A percentile compares a stretch with the other conserved stretches of the same genome.
Conservation (phyloP, 2,888 invertebrate species). For the Eupithecia vulgata region DNA sequence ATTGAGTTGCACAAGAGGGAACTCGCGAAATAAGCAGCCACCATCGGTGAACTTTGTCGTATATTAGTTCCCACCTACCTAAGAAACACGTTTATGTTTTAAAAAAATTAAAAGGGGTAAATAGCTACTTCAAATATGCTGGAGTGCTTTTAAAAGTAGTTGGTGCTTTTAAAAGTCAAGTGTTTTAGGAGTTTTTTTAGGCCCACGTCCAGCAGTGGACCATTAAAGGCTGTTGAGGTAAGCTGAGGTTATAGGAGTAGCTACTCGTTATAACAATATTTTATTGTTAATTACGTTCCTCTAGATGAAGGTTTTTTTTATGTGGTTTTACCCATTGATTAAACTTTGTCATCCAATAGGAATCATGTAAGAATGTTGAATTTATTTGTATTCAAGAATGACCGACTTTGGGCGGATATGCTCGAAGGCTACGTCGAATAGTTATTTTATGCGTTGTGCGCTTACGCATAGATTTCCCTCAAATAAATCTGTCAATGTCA, state of each 20-base stretch:
- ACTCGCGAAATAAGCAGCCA: neutral
- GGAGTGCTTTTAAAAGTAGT: no score
- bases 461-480: slow-evolving; percentile 23
- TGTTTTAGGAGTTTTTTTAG: no score
- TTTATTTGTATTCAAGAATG: slow-evolving; percentile 6
- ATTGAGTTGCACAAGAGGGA: no score
- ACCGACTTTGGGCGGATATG: slow-evolving; percentile 10
- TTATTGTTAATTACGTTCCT: neutral
- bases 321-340: neutral
- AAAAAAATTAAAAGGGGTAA: no score
- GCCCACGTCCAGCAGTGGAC: no score
- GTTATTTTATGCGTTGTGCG: slow-evolving; percentile 5
- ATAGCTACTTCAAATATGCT: no score
- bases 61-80: no score
- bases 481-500: slow-evolving; percentile 28
- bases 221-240: no score
- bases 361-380: neutral
- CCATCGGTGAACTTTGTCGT: no score
- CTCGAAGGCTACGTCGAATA: slow-evolving; percentile 12
- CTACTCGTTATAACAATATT: neutral
- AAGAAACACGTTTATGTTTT: no score
- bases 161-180: neutral
- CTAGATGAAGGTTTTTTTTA: neutral
- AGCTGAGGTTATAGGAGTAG: no score
- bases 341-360: neutral